These are phyloP conservation scores for Cosmia trapezina DNA, from an alignment of 2,888 invertebrate genomes.

Conservation along the genomic window DNA sequence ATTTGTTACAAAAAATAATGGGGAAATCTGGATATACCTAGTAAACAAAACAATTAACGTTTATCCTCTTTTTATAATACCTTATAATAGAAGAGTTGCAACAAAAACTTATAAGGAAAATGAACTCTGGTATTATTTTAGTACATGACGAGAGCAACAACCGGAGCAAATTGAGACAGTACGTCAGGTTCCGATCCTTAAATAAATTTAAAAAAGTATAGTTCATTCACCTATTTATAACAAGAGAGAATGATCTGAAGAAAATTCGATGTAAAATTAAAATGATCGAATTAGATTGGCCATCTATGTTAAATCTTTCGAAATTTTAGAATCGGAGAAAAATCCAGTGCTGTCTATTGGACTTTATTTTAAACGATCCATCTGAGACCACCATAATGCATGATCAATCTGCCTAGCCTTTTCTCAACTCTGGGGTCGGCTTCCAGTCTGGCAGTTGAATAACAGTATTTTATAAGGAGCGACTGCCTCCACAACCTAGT, in stretches of 20 bases:
- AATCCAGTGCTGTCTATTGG: background rate
- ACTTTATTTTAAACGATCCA: background rate
- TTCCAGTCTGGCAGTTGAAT: too few relatives aligned
- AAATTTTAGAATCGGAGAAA: background rate
- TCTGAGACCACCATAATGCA: background rate
- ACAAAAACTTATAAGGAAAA: slow-evolving; percentile 41
- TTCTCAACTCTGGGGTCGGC: too few relatives aligned
- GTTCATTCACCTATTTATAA: slow-evolving; percentile 30
- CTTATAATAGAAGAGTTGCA: background rate
- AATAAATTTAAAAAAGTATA: slow-evolving; percentile 29
- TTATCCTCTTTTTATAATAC: background rate
- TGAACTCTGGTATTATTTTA: slow-evolving; percentile 36
- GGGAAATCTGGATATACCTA: background rate
- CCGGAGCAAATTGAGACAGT: slow-evolving; percentile 39
- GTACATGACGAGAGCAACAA: slow-evolving; percentile 38
- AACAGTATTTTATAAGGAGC: too few relatives aligned
- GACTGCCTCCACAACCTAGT: too few relatives aligned
- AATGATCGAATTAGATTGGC: background rate
- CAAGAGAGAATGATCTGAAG: background rate
- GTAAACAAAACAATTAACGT: background rate
- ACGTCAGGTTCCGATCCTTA: slow-evolving; percentile 24
- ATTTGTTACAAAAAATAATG: background rate
- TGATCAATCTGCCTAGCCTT: too few relatives aligned
- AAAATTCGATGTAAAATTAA: background rate
- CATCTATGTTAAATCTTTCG: background rate